Conservation (phyloP, 2,888 invertebrate species). For the Carterocephalus palaemon region DNA sequence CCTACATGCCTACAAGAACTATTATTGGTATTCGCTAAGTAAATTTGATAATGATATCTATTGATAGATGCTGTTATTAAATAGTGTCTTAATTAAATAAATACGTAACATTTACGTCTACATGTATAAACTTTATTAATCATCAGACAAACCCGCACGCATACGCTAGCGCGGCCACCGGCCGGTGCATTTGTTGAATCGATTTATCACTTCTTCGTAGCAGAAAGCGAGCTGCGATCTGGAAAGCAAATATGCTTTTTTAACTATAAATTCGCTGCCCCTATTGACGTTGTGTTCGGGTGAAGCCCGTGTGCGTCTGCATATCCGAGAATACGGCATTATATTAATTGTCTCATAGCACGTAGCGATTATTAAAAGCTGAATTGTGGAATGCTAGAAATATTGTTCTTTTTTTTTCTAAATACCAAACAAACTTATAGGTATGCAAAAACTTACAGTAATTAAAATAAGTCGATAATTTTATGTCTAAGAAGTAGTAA, state of each 20-base stretch:
- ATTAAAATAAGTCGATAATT: too few relatives aligned
- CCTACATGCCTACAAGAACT: too few relatives aligned
- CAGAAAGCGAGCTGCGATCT: constrained; percentile 16
- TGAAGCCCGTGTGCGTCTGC: constrained; percentile 1
- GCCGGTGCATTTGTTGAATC: constrained; percentile 19
- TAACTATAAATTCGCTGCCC: constrained; percentile 8
- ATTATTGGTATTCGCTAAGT: too few relatives aligned
- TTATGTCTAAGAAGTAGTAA: background rate
- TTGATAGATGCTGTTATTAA: too few relatives aligned
- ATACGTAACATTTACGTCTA: too few relatives aligned
- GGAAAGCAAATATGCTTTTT: constrained; percentile 17
- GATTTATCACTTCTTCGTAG: constrained; percentile 28
- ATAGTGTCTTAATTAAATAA: too few relatives aligned
- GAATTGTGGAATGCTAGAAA: background rate
- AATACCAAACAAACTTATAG: too few relatives aligned
- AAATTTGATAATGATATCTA: too few relatives aligned
- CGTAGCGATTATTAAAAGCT: constrained; percentile 12
- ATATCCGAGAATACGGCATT: background rate
- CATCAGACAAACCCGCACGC: background rate
- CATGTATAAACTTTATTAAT: background rate
- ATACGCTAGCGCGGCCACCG: background rate
- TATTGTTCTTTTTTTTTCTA: background rate
- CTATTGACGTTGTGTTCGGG: constrained; percentile 13
- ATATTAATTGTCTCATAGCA: constrained; percentile 19
- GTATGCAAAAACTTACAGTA: too few relatives aligned